Evolutionary conservation across 1,140 invertebrate genomes (phyloP), one percentile per base, ranked within the genome.

Genomic region (Panulirus ornatus): DNA sequence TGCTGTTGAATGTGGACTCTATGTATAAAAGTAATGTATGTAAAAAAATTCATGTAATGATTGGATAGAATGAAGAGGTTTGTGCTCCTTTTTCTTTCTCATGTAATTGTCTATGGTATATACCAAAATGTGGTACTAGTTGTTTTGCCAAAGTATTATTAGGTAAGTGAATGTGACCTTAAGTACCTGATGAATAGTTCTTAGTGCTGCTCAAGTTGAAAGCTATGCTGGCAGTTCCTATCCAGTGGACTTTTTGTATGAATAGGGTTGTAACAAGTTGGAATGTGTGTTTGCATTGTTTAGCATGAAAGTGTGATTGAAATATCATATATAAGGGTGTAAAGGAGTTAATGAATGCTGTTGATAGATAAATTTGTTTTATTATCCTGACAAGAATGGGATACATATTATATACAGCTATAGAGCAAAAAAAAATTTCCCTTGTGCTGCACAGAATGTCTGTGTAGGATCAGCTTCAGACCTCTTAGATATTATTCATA

Each of bases 111-210:
- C 58, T 30, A 30, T 66, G 22, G 30, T 30, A 66, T 30, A 30
- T 22, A 66, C n/a, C 22, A 3, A 66, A 30, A 66, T 30, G 27
- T 30, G 40, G 76, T 79, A 79, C 76, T 79, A 79, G 76, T 79
- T 79, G 42, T 79, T 75, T 79, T 47, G 76, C 76, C 76, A 79
- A 79, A 79, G 76, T 30, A 66, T 66, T 79, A 79, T 44, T 47
- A 51, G 42, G 27, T 79, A 79, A 79, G 76, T 81, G 27, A 19
- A 54, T 22, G n/a, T 40, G 51, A 83, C 51, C 79, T 63, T 30
- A 83, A 63, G 83, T 85, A 85, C 83, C 70, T 75, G 70, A 85
- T 85, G 51, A 38, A 85, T 85, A 85, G 47, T 85, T 73, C 16
- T 84, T 75, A 85, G 83, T 85, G 78, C 58, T 81, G 51, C 34